Evolutionary conservation across 2,113 vertebrate genomes (phyloP).

Genomic region (pig (Sus scrofa)): DNA sequence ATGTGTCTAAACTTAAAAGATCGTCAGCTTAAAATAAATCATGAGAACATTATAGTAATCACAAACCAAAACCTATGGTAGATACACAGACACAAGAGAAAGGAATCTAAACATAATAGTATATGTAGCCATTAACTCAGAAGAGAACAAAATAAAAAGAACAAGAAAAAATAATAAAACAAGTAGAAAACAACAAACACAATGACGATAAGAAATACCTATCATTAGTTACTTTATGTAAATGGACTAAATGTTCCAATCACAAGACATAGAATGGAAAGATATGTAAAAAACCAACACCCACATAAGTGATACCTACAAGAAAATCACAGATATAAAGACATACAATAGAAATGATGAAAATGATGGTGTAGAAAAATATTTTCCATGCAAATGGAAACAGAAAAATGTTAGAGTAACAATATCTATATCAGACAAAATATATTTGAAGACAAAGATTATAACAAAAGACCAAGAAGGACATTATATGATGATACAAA

Average conservation of each 20-base stretch:
- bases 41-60: not conserved
- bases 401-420: not conserved
- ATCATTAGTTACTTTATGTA: not conserved
- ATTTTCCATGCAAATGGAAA: not conserved
- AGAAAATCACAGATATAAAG: not conserved
- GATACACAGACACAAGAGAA: not conserved
- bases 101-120: not conserved
- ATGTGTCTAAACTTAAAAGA: not conserved
- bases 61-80: not conserved
- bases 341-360: not conserved
- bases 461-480: not conserved
- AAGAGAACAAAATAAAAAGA: not conserved
- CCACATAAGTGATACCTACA: not conserved
- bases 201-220: not conserved
- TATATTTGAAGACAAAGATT: not conserved
- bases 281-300: not conserved
- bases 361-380: not conserved
- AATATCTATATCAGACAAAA: not conserved
- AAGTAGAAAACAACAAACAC: not conserved
- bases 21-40: not conserved
- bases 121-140: not conserved
- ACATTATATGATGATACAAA: not conserved
- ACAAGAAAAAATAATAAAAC: not conserved
- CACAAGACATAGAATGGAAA: not conserved
- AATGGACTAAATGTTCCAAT: not conserved